Evolutionary conservation across 1,140 invertebrate species (phyloP).

Genomic region (Acromyrmex echinatior): DNA sequence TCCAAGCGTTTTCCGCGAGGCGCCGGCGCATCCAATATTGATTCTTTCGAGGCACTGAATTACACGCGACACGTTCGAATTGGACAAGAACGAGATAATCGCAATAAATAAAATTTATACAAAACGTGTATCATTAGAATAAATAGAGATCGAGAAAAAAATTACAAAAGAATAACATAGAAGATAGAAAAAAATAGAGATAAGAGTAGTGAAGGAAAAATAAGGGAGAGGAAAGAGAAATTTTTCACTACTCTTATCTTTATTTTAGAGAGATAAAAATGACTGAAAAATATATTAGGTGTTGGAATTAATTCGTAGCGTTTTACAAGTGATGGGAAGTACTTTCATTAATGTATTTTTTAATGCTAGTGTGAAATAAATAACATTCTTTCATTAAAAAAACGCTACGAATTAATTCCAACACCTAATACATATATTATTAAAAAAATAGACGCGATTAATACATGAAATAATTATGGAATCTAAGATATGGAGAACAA

Average conservation of each 20-base stretch:
- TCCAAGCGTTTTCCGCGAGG: conserved; percentile 15
- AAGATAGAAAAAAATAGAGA: neutral
- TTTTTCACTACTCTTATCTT: too few relatives aligned
- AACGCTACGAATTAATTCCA: too few relatives aligned
- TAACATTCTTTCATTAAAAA: too few relatives aligned
- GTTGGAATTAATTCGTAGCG: too few relatives aligned
- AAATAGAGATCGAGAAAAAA: neutral
- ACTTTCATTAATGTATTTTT: too few relatives aligned
- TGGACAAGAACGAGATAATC: neutral
- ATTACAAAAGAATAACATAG: neutral
- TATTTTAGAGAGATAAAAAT: neutral
- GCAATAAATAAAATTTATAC: neutral
- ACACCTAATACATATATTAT: too few relatives aligned
- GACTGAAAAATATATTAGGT: neutral
- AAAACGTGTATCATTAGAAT: neutral
- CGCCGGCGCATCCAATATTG: conserved; percentile 61
- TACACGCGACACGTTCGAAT: conserved; percentile 33
- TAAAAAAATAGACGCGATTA: neutral
- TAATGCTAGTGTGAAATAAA: too few relatives aligned
- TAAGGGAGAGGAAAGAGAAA: conserved; percentile 19
- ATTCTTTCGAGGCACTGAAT: conserved; percentile 42
- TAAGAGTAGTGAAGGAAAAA: neutral
- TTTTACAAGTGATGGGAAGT: too few relatives aligned
- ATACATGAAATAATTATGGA: too few relatives aligned
- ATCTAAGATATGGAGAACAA: too few relatives aligned